Evolutionary conservation across 2,888 invertebrate genomes (phyloP), one percentile per base, ranked within the genome.

Genomic region (Aleiodes alternator): DNA sequence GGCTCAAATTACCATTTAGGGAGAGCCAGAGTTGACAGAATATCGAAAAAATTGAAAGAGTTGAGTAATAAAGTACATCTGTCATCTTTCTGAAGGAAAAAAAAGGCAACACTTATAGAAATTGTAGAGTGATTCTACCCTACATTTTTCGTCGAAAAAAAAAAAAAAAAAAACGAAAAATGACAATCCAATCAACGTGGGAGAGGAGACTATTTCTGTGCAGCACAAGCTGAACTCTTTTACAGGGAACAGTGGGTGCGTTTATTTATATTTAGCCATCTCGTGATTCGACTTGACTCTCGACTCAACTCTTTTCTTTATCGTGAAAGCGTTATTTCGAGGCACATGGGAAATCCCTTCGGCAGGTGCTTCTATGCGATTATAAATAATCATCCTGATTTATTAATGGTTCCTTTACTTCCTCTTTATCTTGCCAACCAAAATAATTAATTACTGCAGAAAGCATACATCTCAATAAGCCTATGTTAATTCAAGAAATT

Each of bases 311-410:
- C 75, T 80, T 78, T 75, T 79, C 75, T 78, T 66, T 61, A 34
- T 43, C 68, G 66, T 48, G 69, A 51, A 57, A 77, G 76, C 76
- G 80, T 85, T 87, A 87, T 87, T 86, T 87, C 79, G 80, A 82
- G 84, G 81, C 81, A 85, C 87, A 84, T 87, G 87, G 86, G 87
- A 87, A 87, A 82, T 81, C 72, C 83, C 82, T 84, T 84, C 77
- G 82, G 87, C 87, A 87, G 86, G 87, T 87, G 87, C 85, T 84
- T 78, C 75, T 73, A 64, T 72, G 78, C 76, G 82, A 85, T 86
- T 87, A 87, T 87, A 86, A 87, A 87, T 86, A 87, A 86, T 85
- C 84, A 81, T 72, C 64, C 14, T 48, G 16, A 48, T 64, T 64
- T 64, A 16, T 59, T 48, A 43, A 50, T 9, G 29, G 43, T 57